Conservation (phyloP, 37 sponge, comb jelly and placozoan genomes). For the Theonella swinhoei region DNA sequence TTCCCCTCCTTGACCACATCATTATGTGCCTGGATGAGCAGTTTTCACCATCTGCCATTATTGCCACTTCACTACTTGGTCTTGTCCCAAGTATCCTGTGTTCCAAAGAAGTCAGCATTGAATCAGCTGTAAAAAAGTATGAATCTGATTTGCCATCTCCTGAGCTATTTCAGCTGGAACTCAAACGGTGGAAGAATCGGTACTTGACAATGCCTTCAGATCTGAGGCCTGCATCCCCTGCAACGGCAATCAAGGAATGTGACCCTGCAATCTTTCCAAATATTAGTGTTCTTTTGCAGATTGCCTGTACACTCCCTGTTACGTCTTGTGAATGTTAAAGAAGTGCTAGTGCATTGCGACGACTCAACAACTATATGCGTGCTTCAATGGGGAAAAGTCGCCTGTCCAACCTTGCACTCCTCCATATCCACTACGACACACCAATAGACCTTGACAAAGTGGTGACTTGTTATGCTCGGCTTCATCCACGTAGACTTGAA, state of each 20-base stretch:
- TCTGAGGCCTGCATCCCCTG: conserved; percentile 23
- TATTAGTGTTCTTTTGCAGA: not conserved
- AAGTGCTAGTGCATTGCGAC: conserved; percentile 26
- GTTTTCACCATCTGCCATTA: conserved; percentile 4
- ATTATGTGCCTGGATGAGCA: conserved; percentile 9
- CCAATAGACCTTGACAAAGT: not conserved
- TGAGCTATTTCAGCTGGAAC: conserved; percentile 22
- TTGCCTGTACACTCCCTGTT: conserved; percentile 48
- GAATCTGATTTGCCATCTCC: conserved; percentile 31
- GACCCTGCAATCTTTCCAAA: conserved; percentile 12
- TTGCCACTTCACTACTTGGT: conserved; percentile 23
- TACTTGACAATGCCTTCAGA: not conserved
- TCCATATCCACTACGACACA: too few relatives aligned
- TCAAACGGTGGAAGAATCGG: conserved; percentile 18
- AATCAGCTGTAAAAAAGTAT: not conserved
- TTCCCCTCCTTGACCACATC: conserved; percentile 41
- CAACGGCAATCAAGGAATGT: conserved; percentile 35
- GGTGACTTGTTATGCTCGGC: not conserved
- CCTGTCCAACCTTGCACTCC: too few relatives aligned
- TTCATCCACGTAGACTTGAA: conserved; percentile 2
- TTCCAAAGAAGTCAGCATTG: not conserved
- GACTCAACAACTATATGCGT: conserved; percentile 27
- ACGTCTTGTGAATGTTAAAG: conserved; percentile 25
- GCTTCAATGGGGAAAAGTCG: too few relatives aligned
- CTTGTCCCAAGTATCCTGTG: conserved; percentile 24